These are phyloP conservation scores for Xylota sylvarum DNA, from an alignment of 2,888 invertebrate species.

Conservation along the genomic window DNA sequence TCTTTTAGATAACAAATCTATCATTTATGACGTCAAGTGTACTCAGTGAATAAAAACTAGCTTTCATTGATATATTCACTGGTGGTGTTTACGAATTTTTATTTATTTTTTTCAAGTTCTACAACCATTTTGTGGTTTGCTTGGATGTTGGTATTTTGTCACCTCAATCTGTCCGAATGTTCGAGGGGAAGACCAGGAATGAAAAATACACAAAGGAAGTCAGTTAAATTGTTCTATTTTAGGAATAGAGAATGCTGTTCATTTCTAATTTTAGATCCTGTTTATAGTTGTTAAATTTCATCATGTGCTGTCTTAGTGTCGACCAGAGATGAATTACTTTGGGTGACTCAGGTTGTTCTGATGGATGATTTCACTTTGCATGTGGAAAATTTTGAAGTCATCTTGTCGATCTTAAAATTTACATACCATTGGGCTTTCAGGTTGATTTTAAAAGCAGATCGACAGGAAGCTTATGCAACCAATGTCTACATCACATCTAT, in stretches of 20 bases:
- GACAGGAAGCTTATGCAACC: too few species aligned
- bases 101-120: not conserved
- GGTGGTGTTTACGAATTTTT: too few species aligned
- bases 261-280: too few species aligned
- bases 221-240: too few species aligned
- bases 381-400: not conserved
- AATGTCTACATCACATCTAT: too few species aligned
- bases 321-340: not conserved
- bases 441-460: too few species aligned
- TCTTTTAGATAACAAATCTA: not conserved
- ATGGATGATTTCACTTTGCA: not conserved
- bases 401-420: too few species aligned
- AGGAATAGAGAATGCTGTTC: too few species aligned
- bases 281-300: not conserved
- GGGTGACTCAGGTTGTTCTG: not conserved
- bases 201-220: too few species aligned
- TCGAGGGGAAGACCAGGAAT: not conserved
- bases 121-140: not conserved
- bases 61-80: slow-evolving; percentile 3
- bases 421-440: too few species aligned
- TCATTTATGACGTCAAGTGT: slow-evolving; percentile 21
- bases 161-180: not conserved
- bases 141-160: not conserved
- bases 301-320: not conserved
- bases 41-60: slow-evolving; percentile 3